Evolutionary conservation across 2,888 invertebrate genomes (phyloP), one percentile per base, ranked within the genome.

Genomic region (Alviniconcha strummeri): DNA sequence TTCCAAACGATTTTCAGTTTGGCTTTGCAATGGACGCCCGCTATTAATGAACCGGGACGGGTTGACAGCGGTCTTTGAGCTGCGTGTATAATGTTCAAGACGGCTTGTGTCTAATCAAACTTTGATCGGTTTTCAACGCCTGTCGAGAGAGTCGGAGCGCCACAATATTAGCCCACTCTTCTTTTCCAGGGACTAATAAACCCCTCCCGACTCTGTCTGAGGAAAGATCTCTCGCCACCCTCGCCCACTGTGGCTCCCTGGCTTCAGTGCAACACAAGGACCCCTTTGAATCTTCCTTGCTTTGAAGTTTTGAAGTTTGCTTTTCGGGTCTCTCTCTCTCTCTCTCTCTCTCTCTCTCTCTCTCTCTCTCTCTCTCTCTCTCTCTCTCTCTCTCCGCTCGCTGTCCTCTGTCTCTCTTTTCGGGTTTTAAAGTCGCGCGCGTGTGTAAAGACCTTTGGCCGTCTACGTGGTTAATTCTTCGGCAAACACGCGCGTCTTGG

Each of bases 81-180:
- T 1, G 60, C 60, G 60, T 36, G 36, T 8, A 60, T 60, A 60
- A 60, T 60, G 60, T 75, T 77, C 77, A 77, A 57, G 52, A 11
- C n/a, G 77, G 76, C 9, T 57, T 77, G 54, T 54, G 77, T 77
- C 77, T 77, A 77, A 77, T 77, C 77, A 77, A 60, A 77, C 19
- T 77, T 56, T 77, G 36, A 57, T 77, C 77, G 19, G 17, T 13
- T 56, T 52, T 19, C 76, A 6, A 54, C 76, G 55, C 56, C 76
- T 11, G 4, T 55, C 76, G 56, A 77, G 55, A 55, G 57, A 57
- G 55, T 15, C 17, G 55, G 55, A 57, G 57, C 6, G 13, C 6
- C 69, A 69, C n/a, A 69, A 69, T 69, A 56, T 54, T 54, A 77
- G 56, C 17, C 15, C 56, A 9, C 57, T 57, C 17, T 56, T 57